Evolutionary conservation across 2,888 invertebrate species (phyloP), one percentile per base, ranked within the genome.

Genomic region (Cyaniris semiargus): DNA sequence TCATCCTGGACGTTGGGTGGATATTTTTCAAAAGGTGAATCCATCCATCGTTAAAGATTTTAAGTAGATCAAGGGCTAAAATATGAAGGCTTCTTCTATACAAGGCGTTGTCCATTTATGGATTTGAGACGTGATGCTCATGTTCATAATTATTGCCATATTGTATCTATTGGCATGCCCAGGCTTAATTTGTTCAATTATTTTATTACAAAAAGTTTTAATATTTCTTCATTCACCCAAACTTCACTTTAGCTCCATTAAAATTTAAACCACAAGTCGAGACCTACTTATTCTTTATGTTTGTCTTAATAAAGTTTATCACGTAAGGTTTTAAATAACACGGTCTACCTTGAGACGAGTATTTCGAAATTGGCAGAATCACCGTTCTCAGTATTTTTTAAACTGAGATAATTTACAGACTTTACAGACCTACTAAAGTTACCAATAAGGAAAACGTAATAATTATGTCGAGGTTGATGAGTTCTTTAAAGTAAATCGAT

Each of bases 381-480:
- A 31, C 66, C 15, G 27, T 23, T 66, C 23, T 66, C 66, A 15
- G 66, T 66, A 66, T 66, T 66, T 66, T 31, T 66, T 66, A 31
- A 66, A 66, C 31, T 44, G 72, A 23, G 72, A 13, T 44, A 72
- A 48, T 53, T 70, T 48, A 27, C 23, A 70, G 53, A 70, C 70
- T 70, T 31, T 76, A 34, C 53, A 21, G 34, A 71, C 56, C 34
- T 76, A 76, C 56, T 76, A 21, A 58, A 76, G 31, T 56, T 53
- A 76, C 76, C 77, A 81, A 81, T 81, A 81, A 84, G 85, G 84
- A 85, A 85, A 86, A 85, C 82, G 79, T 78, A 79, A 81, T 81
- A 85, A 86, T 83, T 83, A 85, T 86, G 86, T 85, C 87, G 85
- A 88, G 86, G 87, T 81, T 84, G 78, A 79, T 79, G 79, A 80